phyloP scores from a whole-genome alignment of 2,113 vertebrate species.

The Psilopogon haemacephalus region DNA sequence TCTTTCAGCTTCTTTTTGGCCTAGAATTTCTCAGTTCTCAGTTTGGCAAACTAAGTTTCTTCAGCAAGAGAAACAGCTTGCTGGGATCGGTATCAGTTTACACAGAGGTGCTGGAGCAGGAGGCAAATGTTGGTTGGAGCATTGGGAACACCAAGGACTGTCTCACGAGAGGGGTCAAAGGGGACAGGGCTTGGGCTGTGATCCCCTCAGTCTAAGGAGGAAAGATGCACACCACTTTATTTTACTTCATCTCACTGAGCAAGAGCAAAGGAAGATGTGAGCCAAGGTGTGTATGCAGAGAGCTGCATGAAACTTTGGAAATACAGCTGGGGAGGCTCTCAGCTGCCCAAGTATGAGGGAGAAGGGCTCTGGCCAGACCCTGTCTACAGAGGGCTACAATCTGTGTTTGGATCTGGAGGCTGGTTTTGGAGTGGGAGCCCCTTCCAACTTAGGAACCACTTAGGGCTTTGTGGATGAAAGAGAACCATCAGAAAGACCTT shows the following conservation, averaged over 20 bases:
- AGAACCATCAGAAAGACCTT: background rate
- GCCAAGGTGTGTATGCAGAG: background rate
- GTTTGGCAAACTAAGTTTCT: background rate
- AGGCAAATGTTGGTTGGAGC: background rate
- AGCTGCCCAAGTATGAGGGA: no score
- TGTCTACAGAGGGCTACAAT: background rate
- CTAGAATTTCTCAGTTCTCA: slow-evolving; percentile 6
- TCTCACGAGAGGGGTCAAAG: background rate
- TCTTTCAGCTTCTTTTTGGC: background rate
- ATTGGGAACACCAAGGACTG: background rate
- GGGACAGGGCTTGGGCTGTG: no score
- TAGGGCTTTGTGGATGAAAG: background rate
- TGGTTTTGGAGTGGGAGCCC: background rate
- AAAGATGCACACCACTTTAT: background rate
- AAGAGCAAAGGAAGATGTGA: background rate
- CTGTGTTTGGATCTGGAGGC: background rate
- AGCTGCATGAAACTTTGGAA: background rate
- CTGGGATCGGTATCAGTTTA: background rate
- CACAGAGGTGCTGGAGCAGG: background rate
- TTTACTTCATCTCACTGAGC: background rate
- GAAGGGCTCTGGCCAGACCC: rapidly evolving
- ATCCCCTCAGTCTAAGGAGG: background rate
- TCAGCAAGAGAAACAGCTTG: background rate
- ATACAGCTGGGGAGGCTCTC: no score
- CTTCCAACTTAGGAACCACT: background rate